Conservation (phyloP, 37 sponge, comb jelly and placozoan species). For the Eunapius fragilis region DNA sequence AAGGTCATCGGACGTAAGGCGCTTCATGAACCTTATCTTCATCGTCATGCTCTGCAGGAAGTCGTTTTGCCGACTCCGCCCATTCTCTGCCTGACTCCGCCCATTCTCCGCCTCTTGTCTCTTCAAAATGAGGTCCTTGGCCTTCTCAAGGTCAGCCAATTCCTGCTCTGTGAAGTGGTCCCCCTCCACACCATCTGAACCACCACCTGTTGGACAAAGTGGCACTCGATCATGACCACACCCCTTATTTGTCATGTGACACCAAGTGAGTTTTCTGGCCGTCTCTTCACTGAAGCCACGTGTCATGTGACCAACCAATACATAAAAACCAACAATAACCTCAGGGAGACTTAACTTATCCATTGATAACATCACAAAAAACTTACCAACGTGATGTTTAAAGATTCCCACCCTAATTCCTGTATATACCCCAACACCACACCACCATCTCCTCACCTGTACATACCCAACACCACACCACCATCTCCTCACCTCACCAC, state of each 20-base stretch:
- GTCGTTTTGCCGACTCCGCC: constrained; percentile 33
- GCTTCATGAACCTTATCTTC: constrained; percentile 74
- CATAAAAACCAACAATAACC: too few species aligned
- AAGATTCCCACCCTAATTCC: too few species aligned
- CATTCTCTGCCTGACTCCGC: constrained; percentile 3
- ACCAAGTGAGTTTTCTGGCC: too few species aligned
- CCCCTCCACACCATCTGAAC: background rate
- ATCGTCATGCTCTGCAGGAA: constrained; percentile 70
- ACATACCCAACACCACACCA: too few species aligned
- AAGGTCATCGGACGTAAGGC: constrained; percentile 40
- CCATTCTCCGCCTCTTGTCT: constrained; percentile 26
- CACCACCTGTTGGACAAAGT: background rate
- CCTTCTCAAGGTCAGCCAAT: constrained; percentile 11
- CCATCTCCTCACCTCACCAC: background rate
- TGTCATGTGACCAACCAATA: background rate
- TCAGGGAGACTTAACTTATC: too few species aligned
- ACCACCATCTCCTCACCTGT: too few species aligned
- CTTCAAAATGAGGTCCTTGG: constrained; percentile 33
- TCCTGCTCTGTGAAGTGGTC: constrained; percentile 18
- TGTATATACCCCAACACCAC: too few species aligned
- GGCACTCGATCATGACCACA: background rate
- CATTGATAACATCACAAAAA: too few species aligned
- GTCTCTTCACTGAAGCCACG: background rate
- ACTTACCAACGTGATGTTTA: too few species aligned
- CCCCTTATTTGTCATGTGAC: background rate